Percentiles rank a stretch among this genome's conserved stretches.
phyloP scores from a whole-genome alignment of 2,888 invertebrate species.

The Bursaphelenchus okinawaensis region DNA sequence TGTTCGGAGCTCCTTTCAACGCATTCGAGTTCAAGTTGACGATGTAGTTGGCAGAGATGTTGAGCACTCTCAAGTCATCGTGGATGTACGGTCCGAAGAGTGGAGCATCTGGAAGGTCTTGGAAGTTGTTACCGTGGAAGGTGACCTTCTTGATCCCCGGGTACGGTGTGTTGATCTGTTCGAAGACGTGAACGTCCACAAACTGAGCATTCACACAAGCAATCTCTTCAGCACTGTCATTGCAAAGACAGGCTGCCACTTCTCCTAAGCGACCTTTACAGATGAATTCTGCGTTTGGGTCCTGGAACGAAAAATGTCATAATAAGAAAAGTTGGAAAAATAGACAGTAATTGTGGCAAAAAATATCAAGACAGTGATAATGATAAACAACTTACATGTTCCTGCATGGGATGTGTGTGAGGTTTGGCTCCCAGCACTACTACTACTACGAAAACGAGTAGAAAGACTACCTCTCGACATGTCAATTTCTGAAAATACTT shows the following conservation, averaged over 20 bases:
- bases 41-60: slow-evolving; percentile 57
- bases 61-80: slow-evolving; percentile 39
- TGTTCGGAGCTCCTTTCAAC: slow-evolving; percentile 42
- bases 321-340: too few relatives aligned
- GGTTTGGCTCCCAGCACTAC: neutral
- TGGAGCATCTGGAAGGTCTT: slow-evolving; percentile 50
- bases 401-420: slow-evolving; percentile 6
- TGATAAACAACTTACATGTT: slow-evolving; percentile 1
- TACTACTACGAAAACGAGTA: neutral
- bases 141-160: slow-evolving; percentile 49
- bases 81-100: slow-evolving; percentile 46
- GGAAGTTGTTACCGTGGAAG: slow-evolving; percentile 57
- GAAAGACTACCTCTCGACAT: neutral
- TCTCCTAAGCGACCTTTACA: slow-evolving; percentile 48
- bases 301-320: slow-evolving; percentile 25
- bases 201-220: slow-evolving; percentile 57
- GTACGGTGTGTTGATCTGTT: slow-evolving; percentile 47
- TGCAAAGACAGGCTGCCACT: slow-evolving; percentile 52
- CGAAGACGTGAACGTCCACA: slow-evolving; percentile 52
- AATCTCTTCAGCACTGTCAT: slow-evolving; percentile 31
- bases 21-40: slow-evolving; percentile 51
- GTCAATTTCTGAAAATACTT: neutral
- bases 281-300: slow-evolving; percentile 34
- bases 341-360: too few relatives aligned
- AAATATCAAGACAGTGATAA: neutral